Evolutionary conservation across 2,888 invertebrate genomes (phyloP).

Genomic region (Amblyjoppa proteus): DNA sequence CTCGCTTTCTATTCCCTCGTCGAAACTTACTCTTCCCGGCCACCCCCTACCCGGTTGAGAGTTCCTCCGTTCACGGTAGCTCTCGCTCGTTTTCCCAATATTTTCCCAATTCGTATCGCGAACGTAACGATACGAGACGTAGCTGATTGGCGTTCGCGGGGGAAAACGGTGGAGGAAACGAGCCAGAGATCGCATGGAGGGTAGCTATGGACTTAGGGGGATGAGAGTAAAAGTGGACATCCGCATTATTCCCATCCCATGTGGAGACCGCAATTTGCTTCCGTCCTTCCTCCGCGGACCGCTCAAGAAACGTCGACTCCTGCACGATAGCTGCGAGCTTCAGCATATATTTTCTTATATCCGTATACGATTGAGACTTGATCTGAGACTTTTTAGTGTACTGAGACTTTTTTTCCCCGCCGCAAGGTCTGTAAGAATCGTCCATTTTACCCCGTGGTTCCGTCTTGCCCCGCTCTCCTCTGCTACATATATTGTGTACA

Average conservation of each 20-base stretch:
- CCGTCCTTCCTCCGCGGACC: constrained; percentile 47
- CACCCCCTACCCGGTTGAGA: constrained; percentile 51
- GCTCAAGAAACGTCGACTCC: constrained; percentile 23
- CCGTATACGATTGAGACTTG: background rate
- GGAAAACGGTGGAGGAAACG: constrained; percentile 15
- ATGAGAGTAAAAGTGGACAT: constrained; percentile 48
- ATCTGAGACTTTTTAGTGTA: background rate
- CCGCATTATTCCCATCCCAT: constrained; percentile 44
- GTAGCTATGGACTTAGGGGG: constrained; percentile 1
- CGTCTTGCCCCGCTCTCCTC: background rate
- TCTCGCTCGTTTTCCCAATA: constrained; percentile 69
- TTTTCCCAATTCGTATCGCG: constrained; percentile 71
- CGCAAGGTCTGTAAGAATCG: background rate
- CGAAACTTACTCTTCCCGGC: constrained; percentile 40
- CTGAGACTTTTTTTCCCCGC: background rate
- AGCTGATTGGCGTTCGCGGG: constrained; percentile 28
- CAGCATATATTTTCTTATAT: background rate
- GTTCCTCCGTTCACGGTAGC: background rate
- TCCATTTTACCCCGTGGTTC: background rate
- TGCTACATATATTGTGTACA: background rate
- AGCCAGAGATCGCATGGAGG: constrained; percentile 29
- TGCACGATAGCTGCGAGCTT: constrained; percentile 1
- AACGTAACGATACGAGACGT: constrained; percentile 64
- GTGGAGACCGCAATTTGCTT: constrained; percentile 71
- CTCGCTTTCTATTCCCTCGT: constrained; percentile 55